Evolutionary conservation across 2,888 invertebrate genomes (phyloP), one percentile per base, ranked within the genome.

Genomic region (Arge pagana): DNA sequence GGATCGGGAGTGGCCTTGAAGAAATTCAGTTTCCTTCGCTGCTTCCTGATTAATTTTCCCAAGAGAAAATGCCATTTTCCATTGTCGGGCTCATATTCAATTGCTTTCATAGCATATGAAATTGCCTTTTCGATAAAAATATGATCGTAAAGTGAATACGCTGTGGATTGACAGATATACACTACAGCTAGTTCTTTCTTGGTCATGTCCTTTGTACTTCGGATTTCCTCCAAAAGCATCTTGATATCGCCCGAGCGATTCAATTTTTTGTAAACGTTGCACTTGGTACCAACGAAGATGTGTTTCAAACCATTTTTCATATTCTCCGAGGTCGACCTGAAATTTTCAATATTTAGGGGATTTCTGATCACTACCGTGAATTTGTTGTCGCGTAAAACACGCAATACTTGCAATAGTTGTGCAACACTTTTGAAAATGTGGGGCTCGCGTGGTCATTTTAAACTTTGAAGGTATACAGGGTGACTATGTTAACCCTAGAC

Each of bases 21-120:
- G 11, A 30, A 42, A 28, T 30, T 18, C 28, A 19, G 18, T 11
- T 18, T 28, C 30, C 42, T 42, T 8, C 42, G 28, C 19, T 19
- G 31, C 31, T 21, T 42, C 10, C 42, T 30, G 13, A 19, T 19
- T 30, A 30, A 30, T 19, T 42, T 42, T 19, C 42, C 42, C 11
- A 42, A 16, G 19, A 42, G 31, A 16, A 42, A 42, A 11, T 42
- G 13, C 42, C 42, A 42, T 26, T 42, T 42, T 11, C 42, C 42
- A n/a, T 42, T 42, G 24, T 42, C 4, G 21, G 18, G 16, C 3
- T 42, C 21, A 30, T 30, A 30, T 30, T 42, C 30, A 42, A 42
- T 31, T 30, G 42, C 42, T 42, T 19, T 42, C 4, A 8, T 3
- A 1, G 42, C 42, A 30, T 6, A 19, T 11, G 15, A 7, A 30